Evolutionary conservation across 2,113 vertebrate genomes (phyloP), one percentile per base, ranked within the genome.

Genomic region (Bambusicola thoracicus): DNA sequence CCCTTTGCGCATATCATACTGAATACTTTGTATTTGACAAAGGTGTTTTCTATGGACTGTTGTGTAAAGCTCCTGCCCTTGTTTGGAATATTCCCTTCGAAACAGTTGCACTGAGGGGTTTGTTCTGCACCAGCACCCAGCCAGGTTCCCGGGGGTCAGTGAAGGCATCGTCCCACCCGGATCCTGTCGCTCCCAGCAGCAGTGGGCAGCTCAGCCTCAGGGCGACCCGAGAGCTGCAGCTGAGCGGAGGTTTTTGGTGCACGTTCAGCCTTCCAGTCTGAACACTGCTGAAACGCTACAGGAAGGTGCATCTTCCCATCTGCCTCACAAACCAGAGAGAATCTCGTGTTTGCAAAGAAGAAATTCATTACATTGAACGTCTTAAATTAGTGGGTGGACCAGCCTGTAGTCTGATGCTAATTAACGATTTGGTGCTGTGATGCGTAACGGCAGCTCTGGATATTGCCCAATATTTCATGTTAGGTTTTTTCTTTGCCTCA

Each of bases 21-120:
- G 22, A 49, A 48, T 9, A 13, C 4, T 48, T 0, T 0, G 0
- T 11, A 8, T 11, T 43, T 21, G 14, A 21, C 43, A 25, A 3
- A 25, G 36, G 24, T 4, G 11, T 22, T 44, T 36, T 15, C 59
- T 56, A 7, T n/a, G 49, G 69, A 3, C 62, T 2, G 5, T 7
- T 3, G 6, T 12, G 13, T 2, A 4, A 38, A 21, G 13, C 10
- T 22, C n/a, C 13, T 24, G 0, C 10, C 18, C 19, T 9, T 55
- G 53, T 36, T 10, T 11, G 36, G 40, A 41, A 3, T 2, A 4
- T 32, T 70, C 38, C 32, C 25, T 58, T 48, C 7, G 20, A 24
- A 25, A 4, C 19, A 2, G 2, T 21, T 34, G 18, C 3, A 1
- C 4, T 8, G 38, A 15, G 13, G 4, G 38, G 10, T 22, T 68